A percentile compares a stretch with the other conserved stretches of the same genome.
Evolutionary conservation across 2,113 vertebrate species (phyloP).

Genomic region (Taurulus bubalis): DNA sequence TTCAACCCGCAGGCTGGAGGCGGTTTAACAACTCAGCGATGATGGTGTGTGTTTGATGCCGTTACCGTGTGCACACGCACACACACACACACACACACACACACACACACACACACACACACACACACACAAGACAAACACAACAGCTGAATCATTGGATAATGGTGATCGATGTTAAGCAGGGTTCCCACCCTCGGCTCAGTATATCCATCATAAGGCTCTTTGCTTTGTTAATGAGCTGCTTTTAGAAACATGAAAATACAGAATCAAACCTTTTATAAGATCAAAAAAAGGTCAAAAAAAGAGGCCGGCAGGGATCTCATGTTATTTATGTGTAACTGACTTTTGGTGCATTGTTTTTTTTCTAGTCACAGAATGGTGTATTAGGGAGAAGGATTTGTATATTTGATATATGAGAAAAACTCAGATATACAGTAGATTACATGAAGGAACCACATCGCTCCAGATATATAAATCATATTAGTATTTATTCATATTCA

Average conservation of each 20-base stretch:
- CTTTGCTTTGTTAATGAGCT: background rate
- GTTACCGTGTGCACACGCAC: no score
- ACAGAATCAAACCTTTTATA: background rate
- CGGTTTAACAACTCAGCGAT: no score
- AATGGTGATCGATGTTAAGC: conserved; percentile 70
- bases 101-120: background rate
- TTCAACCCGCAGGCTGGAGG: no score
- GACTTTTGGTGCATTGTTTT: background rate
- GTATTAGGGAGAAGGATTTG: no score
- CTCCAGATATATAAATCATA: no score
- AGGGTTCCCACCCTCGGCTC: conserved; percentile 73
- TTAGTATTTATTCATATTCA: no score
- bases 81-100: no score
- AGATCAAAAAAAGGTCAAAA: background rate
- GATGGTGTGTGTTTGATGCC: no score
- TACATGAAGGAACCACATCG: no score
- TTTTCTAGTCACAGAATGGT: background rate
- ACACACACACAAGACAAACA: background rate
- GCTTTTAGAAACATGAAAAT: background rate
- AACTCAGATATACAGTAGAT: no score
- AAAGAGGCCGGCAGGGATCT: background rate
- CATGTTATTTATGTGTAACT: no score
- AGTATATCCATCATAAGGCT: background rate
- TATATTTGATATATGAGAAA: no score
- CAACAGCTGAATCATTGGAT: conserved; percentile 56